phyloP scores from a whole-genome alignment of 2,797 vertebrate species.

The Myotis vivesi region DNA sequence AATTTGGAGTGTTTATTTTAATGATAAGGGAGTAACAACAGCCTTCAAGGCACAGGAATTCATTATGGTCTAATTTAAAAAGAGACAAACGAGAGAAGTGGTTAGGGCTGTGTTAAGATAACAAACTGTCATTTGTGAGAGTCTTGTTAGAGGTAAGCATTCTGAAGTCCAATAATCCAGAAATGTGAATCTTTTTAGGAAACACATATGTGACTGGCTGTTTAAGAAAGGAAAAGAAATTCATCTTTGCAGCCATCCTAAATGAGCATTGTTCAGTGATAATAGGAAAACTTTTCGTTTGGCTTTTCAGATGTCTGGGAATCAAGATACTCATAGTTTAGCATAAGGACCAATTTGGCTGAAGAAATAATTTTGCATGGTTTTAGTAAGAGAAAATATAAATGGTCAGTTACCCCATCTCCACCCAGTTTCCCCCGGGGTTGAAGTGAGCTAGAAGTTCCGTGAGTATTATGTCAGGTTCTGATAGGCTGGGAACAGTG shows the following conservation, averaged over 20 bases:
- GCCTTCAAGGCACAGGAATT: background rate
- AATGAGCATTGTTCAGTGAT: background rate
- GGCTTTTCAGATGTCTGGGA: constrained; percentile 12
- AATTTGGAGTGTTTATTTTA: constrained; percentile 22
- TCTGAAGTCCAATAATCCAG: background rate
- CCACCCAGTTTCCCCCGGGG: background rate
- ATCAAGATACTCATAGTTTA: background rate
- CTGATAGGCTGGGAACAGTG: background rate
- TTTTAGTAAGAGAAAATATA: background rate
- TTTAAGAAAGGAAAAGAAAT: background rate
- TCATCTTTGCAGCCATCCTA: background rate
- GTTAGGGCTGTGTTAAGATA: background rate
- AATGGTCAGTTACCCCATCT: background rate
- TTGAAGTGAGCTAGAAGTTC: background rate
- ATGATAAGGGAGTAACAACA: background rate
- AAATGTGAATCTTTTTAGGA: background rate
- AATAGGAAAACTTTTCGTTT: background rate
- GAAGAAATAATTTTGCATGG: constrained; percentile 3
- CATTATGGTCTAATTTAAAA: constrained; percentile 2
- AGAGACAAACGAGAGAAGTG: background rate
- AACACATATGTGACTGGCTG: background rate
- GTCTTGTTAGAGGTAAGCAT: background rate
- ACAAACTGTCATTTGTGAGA: background rate
- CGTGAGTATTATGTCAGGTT: background rate
- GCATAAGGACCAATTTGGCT: background rate